Conservation (phyloP, 2,113 vertebrate genomes). For the Malurus cyaneus region DNA sequence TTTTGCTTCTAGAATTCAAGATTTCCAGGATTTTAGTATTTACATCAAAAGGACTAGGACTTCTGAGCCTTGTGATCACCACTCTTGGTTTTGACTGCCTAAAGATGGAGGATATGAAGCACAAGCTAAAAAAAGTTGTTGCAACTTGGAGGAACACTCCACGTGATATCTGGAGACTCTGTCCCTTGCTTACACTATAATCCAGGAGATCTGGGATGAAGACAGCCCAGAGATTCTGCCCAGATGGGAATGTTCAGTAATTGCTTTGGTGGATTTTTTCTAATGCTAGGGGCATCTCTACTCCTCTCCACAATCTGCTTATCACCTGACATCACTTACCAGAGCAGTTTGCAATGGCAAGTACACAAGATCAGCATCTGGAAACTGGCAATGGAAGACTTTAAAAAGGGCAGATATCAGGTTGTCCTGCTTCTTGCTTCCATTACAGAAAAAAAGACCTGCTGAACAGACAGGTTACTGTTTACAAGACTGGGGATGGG, state of each 20-base stretch:
- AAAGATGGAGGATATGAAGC: constrained; percentile 32
- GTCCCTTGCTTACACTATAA: constrained; percentile 74
- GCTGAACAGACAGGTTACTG: neutral
- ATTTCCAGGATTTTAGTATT: constrained; percentile 80
- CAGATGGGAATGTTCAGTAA: constrained; percentile 81
- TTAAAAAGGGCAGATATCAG: neutral
- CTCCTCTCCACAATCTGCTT: constrained; percentile 58
- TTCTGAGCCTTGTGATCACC: constrained; percentile 65
- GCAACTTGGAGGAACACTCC: constrained; percentile 69
- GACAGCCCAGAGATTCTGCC: constrained; percentile 77
- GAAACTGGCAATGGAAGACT: constrained; percentile 10
- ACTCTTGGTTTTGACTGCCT: constrained; percentile 71
- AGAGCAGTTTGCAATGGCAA: neutral
- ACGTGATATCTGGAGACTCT: constrained; percentile 68
- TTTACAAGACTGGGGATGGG: neutral
- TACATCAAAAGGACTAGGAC: constrained; percentile 72
- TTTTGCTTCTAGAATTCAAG: constrained; percentile 77
- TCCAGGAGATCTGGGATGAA: constrained; percentile 78
- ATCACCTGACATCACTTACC: neutral
- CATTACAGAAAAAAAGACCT: neutral
- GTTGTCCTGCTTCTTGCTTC: neutral
- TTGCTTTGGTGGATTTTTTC: constrained; percentile 75
- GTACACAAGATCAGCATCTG: neutral
- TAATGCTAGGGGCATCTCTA: constrained; percentile 70
- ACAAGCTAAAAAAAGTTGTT: constrained; percentile 42